Conservation (phyloP, 35 echinoderm and acorn worm genomes). For the Apostichopus californicus region DNA sequence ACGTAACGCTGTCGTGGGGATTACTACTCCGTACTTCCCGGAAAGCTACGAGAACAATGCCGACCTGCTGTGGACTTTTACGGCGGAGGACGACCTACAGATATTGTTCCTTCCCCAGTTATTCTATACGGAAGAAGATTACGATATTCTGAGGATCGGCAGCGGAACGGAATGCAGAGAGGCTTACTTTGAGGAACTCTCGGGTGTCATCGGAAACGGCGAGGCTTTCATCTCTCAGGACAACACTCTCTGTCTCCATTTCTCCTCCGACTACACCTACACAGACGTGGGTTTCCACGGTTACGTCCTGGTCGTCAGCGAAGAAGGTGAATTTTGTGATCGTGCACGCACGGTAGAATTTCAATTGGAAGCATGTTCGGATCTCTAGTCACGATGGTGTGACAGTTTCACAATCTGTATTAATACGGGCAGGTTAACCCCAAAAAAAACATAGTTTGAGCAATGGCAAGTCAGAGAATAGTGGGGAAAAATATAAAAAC, state of each 20-base stretch:
- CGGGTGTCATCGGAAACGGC: not conserved
- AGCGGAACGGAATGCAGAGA: constrained; percentile 6
- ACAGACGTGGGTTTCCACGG: not conserved
- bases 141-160: not conserved
- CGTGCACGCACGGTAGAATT: no score
- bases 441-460: no score
- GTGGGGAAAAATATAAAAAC: no score
- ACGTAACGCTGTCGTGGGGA: not conserved
- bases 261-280: constrained; percentile 2
- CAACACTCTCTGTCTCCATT: constrained; percentile 21
- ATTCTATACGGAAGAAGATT: constrained; percentile 31
- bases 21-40: not conserved
- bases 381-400: no score
- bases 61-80: constrained; percentile 14
- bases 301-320: not conserved
- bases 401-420: no score
- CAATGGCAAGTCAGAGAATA: no score
- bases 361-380: no score
- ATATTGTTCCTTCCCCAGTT: not conserved
- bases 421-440: no score
- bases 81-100: not conserved
- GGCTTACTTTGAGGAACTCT: not conserved
- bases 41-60: constrained; percentile 5
- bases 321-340: not conserved
- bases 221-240: not conserved